These are phyloP conservation scores for Tonatia bakeri DNA, from an alignment of 2,113 vertebrate genomes.

Conservation along the genomic window DNA sequence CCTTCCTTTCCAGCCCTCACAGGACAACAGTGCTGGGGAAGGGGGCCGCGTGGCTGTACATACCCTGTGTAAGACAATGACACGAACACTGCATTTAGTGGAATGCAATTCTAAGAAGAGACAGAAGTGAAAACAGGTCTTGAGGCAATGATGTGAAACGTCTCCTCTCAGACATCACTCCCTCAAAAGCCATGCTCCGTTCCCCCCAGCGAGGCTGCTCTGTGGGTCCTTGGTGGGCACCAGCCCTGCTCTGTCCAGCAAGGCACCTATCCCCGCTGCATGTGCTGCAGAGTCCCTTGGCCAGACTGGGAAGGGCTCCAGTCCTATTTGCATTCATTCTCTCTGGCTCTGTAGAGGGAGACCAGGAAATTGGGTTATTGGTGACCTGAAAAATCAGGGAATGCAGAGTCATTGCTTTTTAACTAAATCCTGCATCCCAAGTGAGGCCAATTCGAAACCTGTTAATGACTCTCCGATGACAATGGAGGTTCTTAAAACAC, in stretches of 20 bases:
- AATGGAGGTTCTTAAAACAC: background rate
- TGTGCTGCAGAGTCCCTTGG: too few species aligned
- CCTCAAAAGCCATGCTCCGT: fast-evolving
- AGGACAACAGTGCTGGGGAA: background rate
- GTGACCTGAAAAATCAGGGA: background rate
- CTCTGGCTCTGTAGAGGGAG: background rate
- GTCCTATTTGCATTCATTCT: background rate
- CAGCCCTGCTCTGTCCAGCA: background rate
- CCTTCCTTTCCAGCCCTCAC: background rate
- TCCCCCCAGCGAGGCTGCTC: fast-evolving
- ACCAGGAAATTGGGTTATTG: background rate
- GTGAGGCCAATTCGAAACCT: background rate
- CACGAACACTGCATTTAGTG: fast-evolving
- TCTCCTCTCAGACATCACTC: background rate
- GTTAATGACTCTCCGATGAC: too few species aligned
- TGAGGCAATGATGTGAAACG: fast-evolving
- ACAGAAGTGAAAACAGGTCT: background rate
- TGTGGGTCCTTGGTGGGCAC: fast-evolving
- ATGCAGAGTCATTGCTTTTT: background rate
- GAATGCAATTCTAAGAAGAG: too few species aligned
- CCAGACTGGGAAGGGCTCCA: background rate
- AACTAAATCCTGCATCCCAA: background rate
- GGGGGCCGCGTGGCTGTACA: fast-evolving
- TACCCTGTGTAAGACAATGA: fast-evolving
- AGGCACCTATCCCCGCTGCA: fast-evolving